A percentile compares a stretch with the other conserved stretches of the same genome.
Conservation (phyloP, 2,888 invertebrate species). For the Tryphoninae sp. region DNA sequence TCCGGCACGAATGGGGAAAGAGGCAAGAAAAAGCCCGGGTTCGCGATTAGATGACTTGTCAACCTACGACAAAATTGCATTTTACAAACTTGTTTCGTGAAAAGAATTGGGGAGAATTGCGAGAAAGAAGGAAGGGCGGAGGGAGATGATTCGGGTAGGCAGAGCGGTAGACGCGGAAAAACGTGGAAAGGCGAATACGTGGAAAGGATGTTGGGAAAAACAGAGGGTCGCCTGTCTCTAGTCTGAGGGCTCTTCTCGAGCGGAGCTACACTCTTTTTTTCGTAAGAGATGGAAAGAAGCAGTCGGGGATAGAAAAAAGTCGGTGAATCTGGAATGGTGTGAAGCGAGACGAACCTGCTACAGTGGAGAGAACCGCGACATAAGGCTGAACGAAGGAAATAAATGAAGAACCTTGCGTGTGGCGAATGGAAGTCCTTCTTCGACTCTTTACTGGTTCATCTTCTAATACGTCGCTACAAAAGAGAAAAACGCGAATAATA, state of each 20-base stretch:
- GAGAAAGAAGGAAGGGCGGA: constrained; percentile 75
- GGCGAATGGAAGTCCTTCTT: constrained; percentile 33
- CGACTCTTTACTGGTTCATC: background rate
- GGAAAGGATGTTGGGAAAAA: constrained; percentile 63
- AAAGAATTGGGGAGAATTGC: constrained; percentile 84
- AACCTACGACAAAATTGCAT: constrained; percentile 84
- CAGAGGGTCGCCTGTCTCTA: constrained; percentile 60
- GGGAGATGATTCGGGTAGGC: constrained; percentile 66
- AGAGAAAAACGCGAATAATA: background rate
- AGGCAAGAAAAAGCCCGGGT: constrained; percentile 69
- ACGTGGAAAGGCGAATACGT: constrained; percentile 68
- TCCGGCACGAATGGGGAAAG: constrained; percentile 66
- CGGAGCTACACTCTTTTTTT: constrained; percentile 26
- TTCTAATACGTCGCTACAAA: background rate
- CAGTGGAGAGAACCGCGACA: constrained; percentile 26
- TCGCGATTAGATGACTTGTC: constrained; percentile 84
- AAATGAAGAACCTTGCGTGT: constrained; percentile 20
- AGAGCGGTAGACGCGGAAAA: constrained; percentile 64
- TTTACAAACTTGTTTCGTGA: constrained; percentile 84
- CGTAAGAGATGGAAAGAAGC: constrained; percentile 20
- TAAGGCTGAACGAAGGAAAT: constrained; percentile 47
- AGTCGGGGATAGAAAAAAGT: constrained; percentile 30
- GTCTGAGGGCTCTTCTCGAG: constrained; percentile 44
- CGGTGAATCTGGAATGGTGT: constrained; percentile 30
- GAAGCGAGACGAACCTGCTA: constrained; percentile 42